Base-by-base conservation (phyloP, 2,113 vertebrate species). In the Toxostoma redivivum region DNA sequence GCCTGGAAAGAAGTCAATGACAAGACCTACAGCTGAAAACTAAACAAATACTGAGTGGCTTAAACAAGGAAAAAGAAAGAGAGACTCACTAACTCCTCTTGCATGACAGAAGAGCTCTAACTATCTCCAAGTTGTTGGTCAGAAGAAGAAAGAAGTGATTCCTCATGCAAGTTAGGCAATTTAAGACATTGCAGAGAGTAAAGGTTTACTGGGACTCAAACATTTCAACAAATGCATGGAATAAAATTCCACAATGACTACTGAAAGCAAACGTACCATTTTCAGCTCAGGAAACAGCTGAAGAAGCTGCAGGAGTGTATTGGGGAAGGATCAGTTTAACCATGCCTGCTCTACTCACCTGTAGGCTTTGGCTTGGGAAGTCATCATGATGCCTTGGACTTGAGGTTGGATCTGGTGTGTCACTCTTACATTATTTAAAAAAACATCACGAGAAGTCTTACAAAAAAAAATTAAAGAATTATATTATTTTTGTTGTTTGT, bases 401-500 rank as follows among this genome's bases (percentile, higher is more conserved):
- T 64, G 13, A 67, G 25, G 22, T 6, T 47, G 38, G 25, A 66
- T 57, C 28, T 24, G 19, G 14, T 62, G n/a, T 72, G 45, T 8
- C 35, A 80, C 6, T 10, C n/a, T 69, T 42, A 22, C 3, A 17
- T 47, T 60, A 79, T 40, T 88, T 76, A 40, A n/a, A 53, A 51
- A 82, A 76, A 56, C 19, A 67, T 11, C 3, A 31, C 12, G 30
- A 84, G 17, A 79, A 88, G 6, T n/a, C 45, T 86, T 54, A 51
- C 4, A 0, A 58, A 53, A 37, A 77, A 81, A 71, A 22, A 7
- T 40, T 3, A 69, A 0, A 1, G 18, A 60, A 33, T n/a, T 73
- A 1, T 53, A 27, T 60, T 77, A 15, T 20, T 62, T 64, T 61
- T 20, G 28, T 45, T 31, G 15, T 21, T 65, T 23, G 12, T 20